Conservation (phyloP, 2,113 vertebrate species). For the Cebidichthys violaceus region DNA sequence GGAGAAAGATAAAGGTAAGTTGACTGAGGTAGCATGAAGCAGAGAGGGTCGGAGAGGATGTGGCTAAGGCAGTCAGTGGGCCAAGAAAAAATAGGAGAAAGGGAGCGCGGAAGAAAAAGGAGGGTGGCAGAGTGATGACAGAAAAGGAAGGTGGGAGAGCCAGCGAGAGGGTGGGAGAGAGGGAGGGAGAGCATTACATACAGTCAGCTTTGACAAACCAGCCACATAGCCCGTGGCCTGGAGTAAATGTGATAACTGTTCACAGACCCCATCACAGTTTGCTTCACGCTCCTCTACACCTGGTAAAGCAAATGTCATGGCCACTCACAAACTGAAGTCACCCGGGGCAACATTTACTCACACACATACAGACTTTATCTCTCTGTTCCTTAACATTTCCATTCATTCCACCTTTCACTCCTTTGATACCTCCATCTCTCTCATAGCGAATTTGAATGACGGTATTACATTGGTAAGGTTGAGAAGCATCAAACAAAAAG, state of each 20-base stretch:
- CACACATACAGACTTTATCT: constrained; percentile 37
- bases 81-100: constrained; percentile 50
- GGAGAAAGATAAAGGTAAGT: constrained; percentile 47
- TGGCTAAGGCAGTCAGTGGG: constrained; percentile 53
- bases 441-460: constrained; percentile 30
- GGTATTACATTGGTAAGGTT: constrained; percentile 18
- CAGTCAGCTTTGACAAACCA: constrained; percentile 59
- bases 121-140: constrained; percentile 30
- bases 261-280: constrained; percentile 69
- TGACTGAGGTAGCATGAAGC: constrained; percentile 60
- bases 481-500: constrained; percentile 36
- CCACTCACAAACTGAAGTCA: constrained; percentile 66
- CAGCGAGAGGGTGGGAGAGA: constrained; percentile 19
- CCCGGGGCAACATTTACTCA: constrained; percentile 55
- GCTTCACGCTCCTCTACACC: constrained; percentile 70
- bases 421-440: neutral
- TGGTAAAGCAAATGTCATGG: constrained; percentile 74
- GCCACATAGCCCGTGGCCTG: constrained; percentile 56
- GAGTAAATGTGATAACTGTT: constrained; percentile 76
- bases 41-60: constrained; percentile 47
- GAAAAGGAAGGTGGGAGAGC: constrained; percentile 28
- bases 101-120: constrained; percentile 26
- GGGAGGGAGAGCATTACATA: constrained; percentile 50
- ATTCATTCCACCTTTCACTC: constrained; percentile 31
- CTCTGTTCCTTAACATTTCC: constrained; percentile 34